phyloP scores from a whole-genome alignment of 2,888 invertebrate species.

The Eilema sororculum region DNA sequence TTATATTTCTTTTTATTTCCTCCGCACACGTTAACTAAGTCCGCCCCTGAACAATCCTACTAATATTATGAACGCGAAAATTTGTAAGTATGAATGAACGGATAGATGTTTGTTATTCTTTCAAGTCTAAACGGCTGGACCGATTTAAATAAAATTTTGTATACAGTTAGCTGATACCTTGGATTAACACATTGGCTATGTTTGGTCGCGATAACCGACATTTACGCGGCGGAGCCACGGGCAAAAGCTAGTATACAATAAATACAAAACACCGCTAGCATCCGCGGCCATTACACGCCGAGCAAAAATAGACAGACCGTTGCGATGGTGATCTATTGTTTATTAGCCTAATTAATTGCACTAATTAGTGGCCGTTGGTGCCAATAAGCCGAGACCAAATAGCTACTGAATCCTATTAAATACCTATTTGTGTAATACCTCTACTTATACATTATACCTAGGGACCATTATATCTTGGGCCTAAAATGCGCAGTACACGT shows the following conservation, averaged over 20 bases:
- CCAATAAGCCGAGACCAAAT: conserved; percentile 51
- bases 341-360: conserved; percentile 55
- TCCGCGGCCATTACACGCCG: conserved; percentile 8
- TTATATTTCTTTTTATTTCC: neutral
- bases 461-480: no score
- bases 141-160: no score
- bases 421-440: neutral
- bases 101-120: no score
- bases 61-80: no score
- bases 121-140: no score
- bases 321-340: conserved; percentile 43
- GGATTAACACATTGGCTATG: no score
- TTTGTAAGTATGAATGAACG: no score
- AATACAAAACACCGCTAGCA: conserved; percentile 26
- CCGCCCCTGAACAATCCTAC: neutral
- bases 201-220: no score
- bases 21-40: neutral
- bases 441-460: neutral
- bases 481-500: no score
- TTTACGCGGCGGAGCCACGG: no score
- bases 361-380: conserved; percentile 58
- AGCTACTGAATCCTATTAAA: neutral
- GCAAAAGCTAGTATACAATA: no score
- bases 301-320: conserved; percentile 12
- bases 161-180: no score